Conservation (phyloP, 2,113 vertebrate species). For the Hemichromis elongatus region DNA sequence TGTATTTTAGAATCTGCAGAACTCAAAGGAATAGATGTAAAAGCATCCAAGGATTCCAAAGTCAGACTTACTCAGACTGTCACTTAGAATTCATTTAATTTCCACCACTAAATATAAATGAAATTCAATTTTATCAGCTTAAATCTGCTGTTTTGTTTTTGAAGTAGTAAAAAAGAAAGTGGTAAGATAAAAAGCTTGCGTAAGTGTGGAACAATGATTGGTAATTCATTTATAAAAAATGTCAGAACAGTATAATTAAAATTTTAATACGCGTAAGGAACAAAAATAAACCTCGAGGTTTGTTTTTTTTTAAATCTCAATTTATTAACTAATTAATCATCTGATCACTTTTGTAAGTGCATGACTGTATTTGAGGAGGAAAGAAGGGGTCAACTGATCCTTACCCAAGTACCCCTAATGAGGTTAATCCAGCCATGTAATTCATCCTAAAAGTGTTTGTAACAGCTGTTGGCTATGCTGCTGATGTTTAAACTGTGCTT, state of each 20-base stretch:
- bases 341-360: not conserved
- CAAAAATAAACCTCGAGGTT: not conserved
- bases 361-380: not conserved
- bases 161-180: not conserved
- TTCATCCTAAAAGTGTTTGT: not conserved
- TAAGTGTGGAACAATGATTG: not conserved
- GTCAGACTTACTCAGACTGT: not conserved
- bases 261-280: not conserved
- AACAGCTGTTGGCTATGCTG: not conserved
- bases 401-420: not conserved
- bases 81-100: not conserved
- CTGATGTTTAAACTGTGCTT: not conserved
- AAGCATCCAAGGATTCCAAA: not conserved
- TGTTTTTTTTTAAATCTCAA: too few species aligned
- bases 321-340: not conserved
- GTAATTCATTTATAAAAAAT: not conserved
- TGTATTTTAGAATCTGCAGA: not conserved
- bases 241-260: not conserved
- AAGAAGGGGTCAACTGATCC: not conserved
- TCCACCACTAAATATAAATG: not conserved
- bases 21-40: not conserved
- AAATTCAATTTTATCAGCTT: not conserved
- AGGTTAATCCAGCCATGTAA: not conserved
- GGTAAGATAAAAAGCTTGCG: not conserved
- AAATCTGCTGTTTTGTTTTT: not conserved